Conservation (phyloP, 2,797 vertebrate genomes). For the Alectoris magna region DNA sequence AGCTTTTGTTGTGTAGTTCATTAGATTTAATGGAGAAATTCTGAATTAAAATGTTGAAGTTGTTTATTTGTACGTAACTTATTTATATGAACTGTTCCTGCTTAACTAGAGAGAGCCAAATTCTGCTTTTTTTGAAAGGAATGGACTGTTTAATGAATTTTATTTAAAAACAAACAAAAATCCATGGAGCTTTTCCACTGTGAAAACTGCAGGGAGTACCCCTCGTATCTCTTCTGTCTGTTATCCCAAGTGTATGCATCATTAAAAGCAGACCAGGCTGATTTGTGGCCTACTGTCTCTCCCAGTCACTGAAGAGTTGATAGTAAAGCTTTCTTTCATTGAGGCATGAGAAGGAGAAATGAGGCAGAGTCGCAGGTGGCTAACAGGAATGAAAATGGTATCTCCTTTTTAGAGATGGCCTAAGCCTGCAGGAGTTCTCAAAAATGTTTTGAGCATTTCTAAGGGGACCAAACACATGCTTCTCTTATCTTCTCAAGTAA, state of each 20-base stretch:
- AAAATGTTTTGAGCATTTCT: not conserved
- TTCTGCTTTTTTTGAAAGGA: not conserved
- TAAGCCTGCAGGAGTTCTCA: not conserved
- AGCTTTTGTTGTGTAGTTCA: not conserved
- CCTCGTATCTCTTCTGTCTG: not conserved
- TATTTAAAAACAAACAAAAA: not conserved
- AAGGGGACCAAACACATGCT: not conserved
- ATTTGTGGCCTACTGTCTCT: not conserved
- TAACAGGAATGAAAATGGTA: not conserved
- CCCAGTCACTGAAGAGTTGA: not conserved
- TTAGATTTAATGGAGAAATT: not conserved
- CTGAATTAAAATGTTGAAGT: not conserved
- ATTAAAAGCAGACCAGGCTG: not conserved
- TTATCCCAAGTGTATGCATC: no score
- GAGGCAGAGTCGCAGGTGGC: not conserved
- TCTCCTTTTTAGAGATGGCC: not conserved
- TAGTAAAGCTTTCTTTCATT: not conserved
- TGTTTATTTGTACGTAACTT: not conserved
- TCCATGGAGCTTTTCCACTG: not conserved
- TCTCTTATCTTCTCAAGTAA: not conserved
- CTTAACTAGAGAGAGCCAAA: not conserved
- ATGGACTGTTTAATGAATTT: not conserved
- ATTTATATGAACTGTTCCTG: not conserved
- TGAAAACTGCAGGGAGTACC: not conserved
- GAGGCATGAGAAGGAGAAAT: not conserved